Base-by-base conservation (phyloP, 2,797 vertebrate genomes). In the Platyrinchus mystaceus region DNA sequence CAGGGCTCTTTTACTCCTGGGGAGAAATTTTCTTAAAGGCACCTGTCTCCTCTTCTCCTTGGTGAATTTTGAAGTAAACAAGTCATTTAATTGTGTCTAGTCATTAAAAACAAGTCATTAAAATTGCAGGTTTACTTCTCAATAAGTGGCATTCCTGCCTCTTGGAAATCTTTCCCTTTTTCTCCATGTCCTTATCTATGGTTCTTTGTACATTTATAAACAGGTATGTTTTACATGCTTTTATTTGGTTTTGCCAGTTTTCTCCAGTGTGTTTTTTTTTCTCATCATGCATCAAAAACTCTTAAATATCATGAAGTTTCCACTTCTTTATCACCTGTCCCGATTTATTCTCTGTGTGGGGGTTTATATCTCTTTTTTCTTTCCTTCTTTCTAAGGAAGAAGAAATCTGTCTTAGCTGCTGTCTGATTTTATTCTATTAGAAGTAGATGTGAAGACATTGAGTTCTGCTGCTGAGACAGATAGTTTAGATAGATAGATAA, bases 41-140 rank as follows among this genome's bases (percentile, higher is more conserved):
- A 95, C 90, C 91, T 95, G 80, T 93, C 84, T 93, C 44, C 67
- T 89, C 58, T 83, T 87, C 68, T 95, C 87, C 89, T 94, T 82
- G 66, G 91, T 91, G 94, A 94, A 91, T 92, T 78, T 26, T 92
- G 86, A 93, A 94, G 67, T 88, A 96, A 97, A 94, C 85, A 96
- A 95, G 81, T 92, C 22, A 96, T 92, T 89, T 93, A 89, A 87
- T 90, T 84, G 62, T 85, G 88, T 60, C 74, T 79, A 47, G 39
- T 36, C 60, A 73, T 84, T 84, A 78, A 84, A 78, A 84, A 53
- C 34, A 59, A 67, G 67, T 84, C 34, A 90, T 93, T 89, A 91
- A 87, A 66, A 87, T 60, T 46, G 20, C 8, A 3, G 44, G 19
- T 84, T 82, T 75, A 12, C 79, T 81, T 53, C 88, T 76, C 34